These are phyloP conservation scores for Lingula anatina DNA, from an alignment of 2,888 invertebrate genomes.

Conservation along the genomic window DNA sequence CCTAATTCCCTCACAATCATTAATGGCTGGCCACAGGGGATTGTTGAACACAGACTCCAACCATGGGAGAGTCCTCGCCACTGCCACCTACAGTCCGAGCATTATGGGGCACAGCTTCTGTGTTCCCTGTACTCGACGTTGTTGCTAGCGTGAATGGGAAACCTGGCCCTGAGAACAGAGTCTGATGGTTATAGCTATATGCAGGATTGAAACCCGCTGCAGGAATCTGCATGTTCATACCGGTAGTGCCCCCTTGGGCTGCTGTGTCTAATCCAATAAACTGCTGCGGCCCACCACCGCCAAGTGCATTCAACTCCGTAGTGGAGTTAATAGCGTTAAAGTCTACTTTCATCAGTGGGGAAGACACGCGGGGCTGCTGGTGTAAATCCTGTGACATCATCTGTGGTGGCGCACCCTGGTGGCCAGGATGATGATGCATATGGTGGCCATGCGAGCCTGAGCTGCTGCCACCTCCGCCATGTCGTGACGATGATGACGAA, in stretches of 20 bases:
- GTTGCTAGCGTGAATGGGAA: constrained; percentile 29
- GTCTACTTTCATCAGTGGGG: background rate
- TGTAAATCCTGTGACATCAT: too few species aligned
- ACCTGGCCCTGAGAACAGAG: constrained; percentile 23
- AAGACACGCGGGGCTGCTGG: background rate
- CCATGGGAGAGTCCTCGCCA: constrained; percentile 74
- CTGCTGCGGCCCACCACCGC: constrained; percentile 11
- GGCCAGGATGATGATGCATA: background rate
- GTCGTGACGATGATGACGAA: background rate
- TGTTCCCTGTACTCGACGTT: constrained; percentile 11
- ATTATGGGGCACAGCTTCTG: background rate
- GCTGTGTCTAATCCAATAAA: constrained; percentile 44
- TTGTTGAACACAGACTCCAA: constrained; percentile 84
- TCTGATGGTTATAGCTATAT: constrained; percentile 22
- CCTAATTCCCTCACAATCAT: too few species aligned
- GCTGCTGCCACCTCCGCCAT: background rate
- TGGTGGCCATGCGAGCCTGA: background rate
- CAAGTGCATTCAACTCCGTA: background rate
- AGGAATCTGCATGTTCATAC: constrained; percentile 51
- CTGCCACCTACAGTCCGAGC: constrained; percentile 48
- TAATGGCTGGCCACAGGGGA: constrained; percentile 88
- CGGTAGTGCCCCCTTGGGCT: constrained; percentile 50
- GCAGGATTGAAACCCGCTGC: constrained; percentile 29
- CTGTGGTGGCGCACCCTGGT: background rate
- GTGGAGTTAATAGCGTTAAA: background rate